These are phyloP conservation scores for Drosophila pectinifera DNA, from an alignment of 1,140 invertebrate species.

Conservation along the genomic window DNA sequence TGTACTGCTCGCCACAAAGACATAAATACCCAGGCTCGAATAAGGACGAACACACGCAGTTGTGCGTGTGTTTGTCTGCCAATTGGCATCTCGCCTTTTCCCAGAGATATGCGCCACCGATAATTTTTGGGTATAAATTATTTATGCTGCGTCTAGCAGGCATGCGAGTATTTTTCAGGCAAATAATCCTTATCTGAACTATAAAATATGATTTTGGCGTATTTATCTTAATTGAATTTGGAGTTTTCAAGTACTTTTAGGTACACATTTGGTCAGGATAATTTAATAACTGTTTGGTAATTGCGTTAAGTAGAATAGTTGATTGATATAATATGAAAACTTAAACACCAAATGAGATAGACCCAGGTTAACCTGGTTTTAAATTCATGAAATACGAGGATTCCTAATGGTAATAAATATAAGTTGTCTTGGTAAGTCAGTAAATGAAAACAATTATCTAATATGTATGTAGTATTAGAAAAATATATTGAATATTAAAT, in stretches of 20 bases:
- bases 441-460: too few relatives aligned
- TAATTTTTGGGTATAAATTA: conserved; percentile 40
- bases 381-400: too few relatives aligned
- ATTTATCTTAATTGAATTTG: conserved; percentile 9
- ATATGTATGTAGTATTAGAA: too few relatives aligned
- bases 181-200: conserved; percentile 8
- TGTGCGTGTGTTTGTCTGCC: conserved; percentile 14
- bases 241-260: background rate
- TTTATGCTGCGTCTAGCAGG: conserved; percentile 13
- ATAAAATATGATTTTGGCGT: conserved; percentile 14
- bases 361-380: background rate
- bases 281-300: background rate
- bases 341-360: too few relatives aligned
- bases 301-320: background rate
- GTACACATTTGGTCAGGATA: too few relatives aligned
- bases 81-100: conserved; percentile 40
- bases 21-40: conserved; percentile 34
- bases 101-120: conserved; percentile 19
- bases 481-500: too few relatives aligned
- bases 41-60: conserved; percentile 19
- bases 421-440: too few relatives aligned
- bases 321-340: background rate
- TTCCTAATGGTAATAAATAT: too few relatives aligned
- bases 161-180: conserved; percentile 6
- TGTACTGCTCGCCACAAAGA: conserved; percentile 34